Base-by-base conservation (phyloP, 35 echinoderm and acorn worm species). In the Patiria miniata region DNA sequence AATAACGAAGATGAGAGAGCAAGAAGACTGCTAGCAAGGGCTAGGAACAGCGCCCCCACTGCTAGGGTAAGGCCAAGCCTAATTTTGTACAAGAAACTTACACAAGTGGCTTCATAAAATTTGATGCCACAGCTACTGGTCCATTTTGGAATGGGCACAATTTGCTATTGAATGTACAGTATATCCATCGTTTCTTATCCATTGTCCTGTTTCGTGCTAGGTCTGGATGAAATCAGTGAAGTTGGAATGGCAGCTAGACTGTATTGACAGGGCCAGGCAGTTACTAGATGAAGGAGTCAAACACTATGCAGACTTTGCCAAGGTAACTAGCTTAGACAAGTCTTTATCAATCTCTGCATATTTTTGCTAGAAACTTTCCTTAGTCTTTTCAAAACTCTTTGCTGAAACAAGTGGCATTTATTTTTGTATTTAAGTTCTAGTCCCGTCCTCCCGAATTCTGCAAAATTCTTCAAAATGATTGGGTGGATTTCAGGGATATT, bases 141-240 rank as follows among this genome's bases (percentile, higher is more conserved):
- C 55, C n/a, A 58, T 14, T 58, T 14, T 58, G 14, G 55, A 58
- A 15, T n/a, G 14, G n/a, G 55, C n/a, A n/a, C n/a, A n/a, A n/a
- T n/a, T n/a, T n/a, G n/a, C n/a, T n/a, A n/a, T n/a, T n/a, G n/a
- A n/a, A n/a, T n/a, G n/a, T n/a, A n/a, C n/a, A n/a, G n/a, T n/a
- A n/a, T 12, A 47, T 47, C 4, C 42, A 47, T 4, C 12, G 42
- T 47, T 12, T 12, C 42, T 47, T 12, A 47, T 47, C n/a, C 4
- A 47, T 47, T 47, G 12, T 47, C 4, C 32, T 37, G 15, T 37
- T 39, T 0, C 37, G 7, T 3, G 17, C 37, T 39, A 99, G 96
- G 96, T 99, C 21, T 92, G 90, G 89, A 99, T 98, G 96, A 99
- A 99, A 58, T 99, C 96, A 36, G 92, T 86, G 1, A 99, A 99